Evolutionary conservation across 2,797 vertebrate species (phyloP), one percentile per base, ranked within the genome.

Genomic region (Pseudochromis fuscus): DNA sequence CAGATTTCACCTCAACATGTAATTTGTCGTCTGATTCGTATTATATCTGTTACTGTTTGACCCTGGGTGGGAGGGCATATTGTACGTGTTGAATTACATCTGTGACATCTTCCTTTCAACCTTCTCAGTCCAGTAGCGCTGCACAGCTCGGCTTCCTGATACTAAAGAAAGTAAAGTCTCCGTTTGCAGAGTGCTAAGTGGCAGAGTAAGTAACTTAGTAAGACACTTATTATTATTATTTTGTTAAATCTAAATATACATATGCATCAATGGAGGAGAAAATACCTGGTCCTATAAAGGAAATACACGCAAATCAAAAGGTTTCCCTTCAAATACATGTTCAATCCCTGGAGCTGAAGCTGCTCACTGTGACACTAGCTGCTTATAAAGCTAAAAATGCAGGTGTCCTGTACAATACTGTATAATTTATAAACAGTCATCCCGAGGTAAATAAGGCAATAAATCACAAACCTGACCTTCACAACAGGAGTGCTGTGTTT

Each of bases 41-140:
- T 58, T 50, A n/a, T 52, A 65, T 81, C 30, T 73, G 76, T 80
- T 40, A 52, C 55, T 24, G 25, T n/a, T n/a, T 52, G 48, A 28
- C 58, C 77, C 65, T 72, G 73, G 37, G 79, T 83, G 27, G 70
- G 67, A 55, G 38, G 65, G 9, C 23, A 66, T 66, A 44, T 55
- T 64, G 19, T 30, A 30, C 50, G 18, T 48, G 64, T 78, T 62
- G 66, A 67, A 67, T 31, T 72, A 58, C 80, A 49, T 55, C 46
- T 62, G 27, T 25, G 6, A 49, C 35, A 25, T 81, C 33, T 75
- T 63, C 59, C 28, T n/a, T n/a, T n/a, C n/a, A n/a, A n/a, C n/a
- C n/a, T n/a, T n/a, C n/a, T n/a, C n/a, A n/a, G n/a, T n/a, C n/a
- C n/a, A n/a, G n/a, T n/a, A n/a, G n/a, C n/a, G n/a, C n/a, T n/a